phyloP scores from a whole-genome alignment of 2,113 vertebrate genomes.

The Trogon surrucura region DNA sequence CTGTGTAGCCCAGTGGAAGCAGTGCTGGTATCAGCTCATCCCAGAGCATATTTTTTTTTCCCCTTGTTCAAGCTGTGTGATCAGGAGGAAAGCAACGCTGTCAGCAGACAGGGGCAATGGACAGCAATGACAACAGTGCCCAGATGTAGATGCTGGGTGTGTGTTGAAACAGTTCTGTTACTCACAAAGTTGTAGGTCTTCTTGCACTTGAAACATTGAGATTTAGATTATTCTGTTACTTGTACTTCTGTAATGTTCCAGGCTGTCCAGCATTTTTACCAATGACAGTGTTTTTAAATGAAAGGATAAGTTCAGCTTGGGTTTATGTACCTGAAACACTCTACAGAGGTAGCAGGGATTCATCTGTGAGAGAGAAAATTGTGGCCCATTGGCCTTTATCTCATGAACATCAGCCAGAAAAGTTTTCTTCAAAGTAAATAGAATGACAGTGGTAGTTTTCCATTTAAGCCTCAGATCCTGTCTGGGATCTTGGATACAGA shows the following conservation, averaged over 20 bases:
- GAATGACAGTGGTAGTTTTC: neutral
- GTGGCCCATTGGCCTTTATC: neutral
- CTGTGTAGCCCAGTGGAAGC: fast-evolving
- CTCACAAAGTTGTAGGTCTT: neutral
- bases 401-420: neutral
- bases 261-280: neutral
- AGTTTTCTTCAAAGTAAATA: neutral
- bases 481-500: neutral
- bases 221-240: neutral
- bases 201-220: neutral
- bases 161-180: neutral
- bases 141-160: neutral
- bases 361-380: neutral
- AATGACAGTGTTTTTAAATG: neutral
- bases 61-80: neutral
- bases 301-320: neutral
- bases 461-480: neutral
- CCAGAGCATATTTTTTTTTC: neutral
- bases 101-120: neutral
- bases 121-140: fast-evolving
- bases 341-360: neutral
- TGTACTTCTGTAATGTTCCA: neutral
- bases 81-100: neutral
- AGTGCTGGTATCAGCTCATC: neutral
- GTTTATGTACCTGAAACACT: neutral